Evolutionary conservation across 2,888 invertebrate genomes (phyloP).

Genomic region (Chymomyza procnemis): DNA sequence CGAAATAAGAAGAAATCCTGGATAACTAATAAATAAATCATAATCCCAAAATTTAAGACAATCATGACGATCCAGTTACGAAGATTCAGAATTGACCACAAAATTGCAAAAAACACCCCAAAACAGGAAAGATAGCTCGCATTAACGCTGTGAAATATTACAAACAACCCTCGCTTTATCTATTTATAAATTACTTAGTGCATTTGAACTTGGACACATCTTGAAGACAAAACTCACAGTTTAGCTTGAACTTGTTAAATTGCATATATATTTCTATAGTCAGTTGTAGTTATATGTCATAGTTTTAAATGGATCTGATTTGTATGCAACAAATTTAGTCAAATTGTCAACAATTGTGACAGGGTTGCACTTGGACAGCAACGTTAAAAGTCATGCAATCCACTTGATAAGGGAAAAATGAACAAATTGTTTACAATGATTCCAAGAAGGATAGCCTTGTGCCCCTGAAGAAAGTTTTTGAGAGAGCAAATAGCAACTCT

Average conservation of each 20-base stretch:
- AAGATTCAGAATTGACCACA: too few species aligned
- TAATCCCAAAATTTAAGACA: too few species aligned
- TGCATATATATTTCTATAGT: slow-evolving; percentile 36
- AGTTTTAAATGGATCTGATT: slow-evolving; percentile 36
- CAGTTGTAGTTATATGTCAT: slow-evolving; percentile 18
- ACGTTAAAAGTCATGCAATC: background rate
- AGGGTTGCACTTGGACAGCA: background rate
- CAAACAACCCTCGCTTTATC: background rate
- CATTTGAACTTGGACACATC: slow-evolving; percentile 12
- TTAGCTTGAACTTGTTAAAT: slow-evolving; percentile 59
- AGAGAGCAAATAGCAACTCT: background rate
- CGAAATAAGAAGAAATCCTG: too few species aligned
- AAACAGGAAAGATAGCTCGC: too few species aligned
- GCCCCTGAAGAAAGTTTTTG: background rate
- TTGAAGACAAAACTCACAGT: slow-evolving; percentile 17
- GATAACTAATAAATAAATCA: too few species aligned
- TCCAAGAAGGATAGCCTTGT: background rate
- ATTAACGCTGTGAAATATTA: too few species aligned
- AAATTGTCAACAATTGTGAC: slow-evolving; percentile 24
- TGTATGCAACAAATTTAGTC: slow-evolving; percentile 21
- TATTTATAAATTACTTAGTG: background rate
- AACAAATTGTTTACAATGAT: background rate
- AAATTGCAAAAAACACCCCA: too few species aligned
- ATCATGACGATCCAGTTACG: too few species aligned
- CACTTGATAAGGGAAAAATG: background rate